Evolutionary conservation across 2,888 invertebrate species (phyloP), one percentile per base, ranked within the genome.

Genomic region (Agrilus cyanescens): DNA sequence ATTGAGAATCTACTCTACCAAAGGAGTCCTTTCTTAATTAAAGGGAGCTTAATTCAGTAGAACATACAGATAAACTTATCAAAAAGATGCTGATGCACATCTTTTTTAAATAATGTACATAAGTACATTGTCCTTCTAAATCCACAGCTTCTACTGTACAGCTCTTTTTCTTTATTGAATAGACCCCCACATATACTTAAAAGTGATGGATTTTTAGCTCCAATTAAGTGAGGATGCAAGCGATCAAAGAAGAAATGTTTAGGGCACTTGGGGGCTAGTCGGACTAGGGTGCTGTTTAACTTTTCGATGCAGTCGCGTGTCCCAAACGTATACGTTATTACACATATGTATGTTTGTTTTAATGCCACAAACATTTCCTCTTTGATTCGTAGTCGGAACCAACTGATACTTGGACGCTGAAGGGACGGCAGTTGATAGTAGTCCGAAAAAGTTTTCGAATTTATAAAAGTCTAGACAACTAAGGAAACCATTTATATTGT

Each of bases 221-320:
- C 53, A 54, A 53, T 53, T 10, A 25, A 25, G 25, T 25, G 25
- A 10, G 25, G 25, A 25, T 25, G 8, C 25, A 25, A 25, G 56
- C 60, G 62, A 62, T 65, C 66, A 65, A 65, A 66, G 66, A 65
- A 62, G 66, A 65, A 67, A 67, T 66, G 65, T 66, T 65, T 53
- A 58, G 60, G 61, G 62, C 59, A 55, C 54, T 50, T 52, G 54
- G 53, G 53, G 53, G 44, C 50, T 48, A 47, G 41, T 45, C 42
- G 50, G 49, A 44, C 49, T 48, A 53, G 52, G 54, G 55, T 56
- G 56, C 53, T 56, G 53, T 55, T 53, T 48, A 50, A 49, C 44
- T 38, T 44, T 43, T 10, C 25, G 10, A 25, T 8, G 25, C 25
- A 53, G 46, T 49, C 51, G 52, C 44, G 52, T 47, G 52, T 53